Percentiles rank a stretch among this genome's conserved stretches.
Evolutionary conservation across 2,888 invertebrate genomes (phyloP).

Genomic region (Alcis repandata): DNA sequence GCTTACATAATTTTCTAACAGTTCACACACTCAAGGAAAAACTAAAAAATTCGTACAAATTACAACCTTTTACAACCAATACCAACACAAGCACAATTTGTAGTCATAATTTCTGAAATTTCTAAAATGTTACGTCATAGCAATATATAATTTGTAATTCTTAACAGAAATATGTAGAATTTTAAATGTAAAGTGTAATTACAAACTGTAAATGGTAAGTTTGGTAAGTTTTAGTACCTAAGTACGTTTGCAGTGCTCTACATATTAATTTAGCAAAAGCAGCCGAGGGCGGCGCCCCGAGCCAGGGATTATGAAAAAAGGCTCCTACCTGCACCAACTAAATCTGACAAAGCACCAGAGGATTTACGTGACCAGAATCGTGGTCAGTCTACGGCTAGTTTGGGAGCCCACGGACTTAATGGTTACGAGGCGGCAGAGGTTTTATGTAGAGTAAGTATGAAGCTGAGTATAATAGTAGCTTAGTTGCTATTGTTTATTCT

Average conservation of each 20-base stretch:
- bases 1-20: too few species aligned
- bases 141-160: too few species aligned
- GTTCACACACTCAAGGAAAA: too few species aligned
- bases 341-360: conserved; percentile 72
- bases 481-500: too few species aligned
- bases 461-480: too few species aligned
- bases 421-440: conserved; percentile 9
- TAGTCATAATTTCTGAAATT: too few species aligned
- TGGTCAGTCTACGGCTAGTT: conserved; percentile 33
- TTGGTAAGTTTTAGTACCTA: neutral
- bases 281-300: conserved; percentile 33
- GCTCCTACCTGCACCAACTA: conserved; percentile 63
- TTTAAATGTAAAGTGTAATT: too few species aligned
- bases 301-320: conserved; percentile 52
- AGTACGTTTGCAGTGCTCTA: conserved; percentile 3
- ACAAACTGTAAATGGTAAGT: neutral
- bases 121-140: too few species aligned
- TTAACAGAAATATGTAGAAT: too few species aligned
- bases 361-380: conserved; percentile 74
- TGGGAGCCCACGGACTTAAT: conserved; percentile 9
- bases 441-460: conserved; percentile 5
- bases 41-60: too few species aligned
- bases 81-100: too few species aligned
- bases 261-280: conserved; percentile 47
- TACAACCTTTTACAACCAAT: too few species aligned